Percentiles rank a stretch among this genome's conserved stretches.
Conservation (phyloP, 2,888 invertebrate species). For the Nowickia ferox region DNA sequence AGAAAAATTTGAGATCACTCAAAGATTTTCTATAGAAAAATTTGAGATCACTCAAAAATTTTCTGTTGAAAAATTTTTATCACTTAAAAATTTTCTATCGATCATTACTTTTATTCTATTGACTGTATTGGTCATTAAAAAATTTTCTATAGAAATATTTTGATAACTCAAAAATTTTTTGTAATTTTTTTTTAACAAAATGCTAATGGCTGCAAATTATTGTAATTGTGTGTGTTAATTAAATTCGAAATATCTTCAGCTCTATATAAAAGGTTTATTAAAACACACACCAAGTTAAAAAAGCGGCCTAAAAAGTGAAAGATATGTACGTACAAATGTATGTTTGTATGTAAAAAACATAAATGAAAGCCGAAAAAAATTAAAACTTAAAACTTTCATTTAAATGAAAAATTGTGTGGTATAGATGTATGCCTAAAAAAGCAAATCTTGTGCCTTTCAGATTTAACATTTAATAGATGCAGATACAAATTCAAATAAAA, state of each 20-base stretch:
- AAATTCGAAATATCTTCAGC: conserved; percentile 26
- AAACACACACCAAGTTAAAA: neutral
- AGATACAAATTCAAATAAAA: conserved; percentile 44
- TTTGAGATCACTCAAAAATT: neutral
- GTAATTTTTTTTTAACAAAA: neutral
- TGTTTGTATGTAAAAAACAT: conserved; percentile 13
- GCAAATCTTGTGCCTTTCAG: conserved; percentile 40
- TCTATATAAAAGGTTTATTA: neutral
- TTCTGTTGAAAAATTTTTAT: neutral
- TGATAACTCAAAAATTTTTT: no score
- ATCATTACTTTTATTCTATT: no score
- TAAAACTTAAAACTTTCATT: conserved; percentile 66
- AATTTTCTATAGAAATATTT: neutral
- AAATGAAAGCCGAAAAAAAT: conserved; percentile 15
- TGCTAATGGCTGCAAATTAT: neutral
- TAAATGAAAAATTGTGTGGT: conserved; percentile 54
- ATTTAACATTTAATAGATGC: conserved; percentile 48
- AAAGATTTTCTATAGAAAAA: neutral
- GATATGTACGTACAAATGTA: conserved; percentile 32
- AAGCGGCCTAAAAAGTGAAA: conserved; percentile 62
- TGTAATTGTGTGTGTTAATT: conserved; percentile 6
- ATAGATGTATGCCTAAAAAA: conserved; percentile 6
- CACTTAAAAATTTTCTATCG: no score
- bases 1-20: neutral
- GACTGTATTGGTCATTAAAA: no score